Evolutionary conservation across 2,888 invertebrate genomes (phyloP).

Genomic region (Eulithis testata): DNA sequence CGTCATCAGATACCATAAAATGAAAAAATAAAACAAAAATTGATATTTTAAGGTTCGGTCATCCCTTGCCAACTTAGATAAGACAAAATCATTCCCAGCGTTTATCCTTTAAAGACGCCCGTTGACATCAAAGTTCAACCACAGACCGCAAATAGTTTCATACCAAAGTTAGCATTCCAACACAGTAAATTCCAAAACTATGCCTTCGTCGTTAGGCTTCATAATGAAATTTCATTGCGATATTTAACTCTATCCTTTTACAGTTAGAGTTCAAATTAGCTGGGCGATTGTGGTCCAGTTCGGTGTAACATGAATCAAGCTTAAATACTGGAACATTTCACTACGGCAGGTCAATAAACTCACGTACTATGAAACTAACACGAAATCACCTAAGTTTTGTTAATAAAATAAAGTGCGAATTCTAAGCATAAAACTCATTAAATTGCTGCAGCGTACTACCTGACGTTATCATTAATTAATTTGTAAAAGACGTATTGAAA

Average conservation of each 20-base stretch:
- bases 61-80: too few species aligned
- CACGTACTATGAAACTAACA: constrained; percentile 38
- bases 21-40: too few species aligned
- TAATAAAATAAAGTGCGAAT: not conserved
- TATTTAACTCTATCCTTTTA: too few species aligned
- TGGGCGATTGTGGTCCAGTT: too few species aligned
- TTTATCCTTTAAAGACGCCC: constrained; percentile 1
- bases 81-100: too few species aligned
- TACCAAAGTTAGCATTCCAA: constrained; percentile 20
- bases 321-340: constrained; percentile 27
- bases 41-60: too few species aligned
- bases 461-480: too few species aligned
- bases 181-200: constrained; percentile 28
- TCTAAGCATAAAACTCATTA: not conserved
- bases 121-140: constrained; percentile 11
- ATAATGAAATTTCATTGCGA: constrained; percentile 4
- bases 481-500: too few species aligned
- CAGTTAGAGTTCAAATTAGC: too few species aligned
- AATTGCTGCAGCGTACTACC: not conserved
- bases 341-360: constrained; percentile 52
- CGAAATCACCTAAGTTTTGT: not conserved
- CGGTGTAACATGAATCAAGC: too few species aligned
- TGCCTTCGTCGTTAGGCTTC: constrained; percentile 19
- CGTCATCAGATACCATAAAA: too few species aligned
- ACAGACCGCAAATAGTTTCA: constrained; percentile 20